These are phyloP conservation scores for Zelleria hepariella DNA, from an alignment of 2,888 invertebrate species.

Conservation along the genomic window DNA sequence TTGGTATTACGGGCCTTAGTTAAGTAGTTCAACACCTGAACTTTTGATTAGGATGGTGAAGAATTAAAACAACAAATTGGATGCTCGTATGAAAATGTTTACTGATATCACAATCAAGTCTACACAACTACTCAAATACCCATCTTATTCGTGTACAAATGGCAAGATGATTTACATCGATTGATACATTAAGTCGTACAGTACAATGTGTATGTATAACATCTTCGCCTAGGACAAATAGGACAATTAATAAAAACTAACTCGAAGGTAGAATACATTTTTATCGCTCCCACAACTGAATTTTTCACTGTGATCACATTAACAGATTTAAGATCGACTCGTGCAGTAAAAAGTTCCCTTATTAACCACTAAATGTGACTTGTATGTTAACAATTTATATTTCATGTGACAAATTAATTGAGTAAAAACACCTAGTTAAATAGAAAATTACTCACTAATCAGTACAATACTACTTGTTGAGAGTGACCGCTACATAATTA, in stretches of 20 bases:
- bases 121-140: slow-evolving; percentile 66
- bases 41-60: neutral
- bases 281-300: too few species aligned
- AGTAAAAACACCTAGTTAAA: slow-evolving; percentile 20
- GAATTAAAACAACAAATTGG: slow-evolving; percentile 38
- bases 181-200: slow-evolving; percentile 23
- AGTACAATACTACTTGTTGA: slow-evolving; percentile 39
- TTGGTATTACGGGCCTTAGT: too few species aligned
- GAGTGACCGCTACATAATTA: neutral
- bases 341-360: slow-evolving; percentile 42
- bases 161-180: slow-evolving; percentile 52
- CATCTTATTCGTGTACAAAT: slow-evolving; percentile 51
- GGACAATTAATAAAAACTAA: neutral
- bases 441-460: slow-evolving; percentile 46
- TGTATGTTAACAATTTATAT: slow-evolving; percentile 1
- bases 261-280: slow-evolving; percentile 22
- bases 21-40: slow-evolving; percentile 4
- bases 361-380: slow-evolving; percentile 34
- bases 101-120: slow-evolving; percentile 72
- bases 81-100: slow-evolving; percentile 74
- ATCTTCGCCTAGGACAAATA: neutral
- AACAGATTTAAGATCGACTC: slow-evolving; percentile 41
- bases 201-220: neutral
- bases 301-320: slow-evolving; percentile 32
- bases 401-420: slow-evolving; percentile 2